A percentile compares a stretch with the other conserved stretches of the same genome.
Evolutionary conservation across 2,888 invertebrate species (phyloP).

Genomic region (Helleia helle): DNA sequence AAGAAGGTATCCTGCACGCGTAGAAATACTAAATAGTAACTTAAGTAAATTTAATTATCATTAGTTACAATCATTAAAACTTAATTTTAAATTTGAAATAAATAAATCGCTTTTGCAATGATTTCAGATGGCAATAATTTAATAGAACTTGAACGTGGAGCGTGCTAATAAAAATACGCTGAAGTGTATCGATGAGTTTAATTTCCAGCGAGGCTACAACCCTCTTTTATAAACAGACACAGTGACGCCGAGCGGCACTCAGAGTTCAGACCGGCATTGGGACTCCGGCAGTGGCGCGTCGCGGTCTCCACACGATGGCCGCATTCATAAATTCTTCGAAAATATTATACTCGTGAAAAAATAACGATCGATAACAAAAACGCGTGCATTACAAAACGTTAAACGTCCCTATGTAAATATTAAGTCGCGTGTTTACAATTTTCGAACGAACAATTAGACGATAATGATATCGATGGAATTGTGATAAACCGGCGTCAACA

Average conservation of each 20-base stretch:
- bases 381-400: constrained; percentile 20
- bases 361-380: constrained; percentile 27
- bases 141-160: no score
- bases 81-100: no score
- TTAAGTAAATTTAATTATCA: no score
- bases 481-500: constrained; percentile 60
- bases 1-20: no score
- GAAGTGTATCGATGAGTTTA: constrained; percentile 1
- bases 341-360: constrained; percentile 19
- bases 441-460: constrained; percentile 28
- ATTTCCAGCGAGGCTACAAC: constrained; percentile 23
- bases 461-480: constrained; percentile 37
- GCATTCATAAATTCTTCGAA: constrained; percentile 26
- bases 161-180: constrained; percentile 1
- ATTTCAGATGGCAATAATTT: no score
- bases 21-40: no score
- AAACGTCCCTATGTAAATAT: constrained; percentile 13
- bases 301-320: constrained; percentile 35
- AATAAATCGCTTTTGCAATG: no score
- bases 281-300: constrained; percentile 50
- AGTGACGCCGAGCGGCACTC: constrained; percentile 49
- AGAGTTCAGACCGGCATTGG: no score
- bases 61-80: no score
- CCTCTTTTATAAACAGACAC: constrained; percentile 51
- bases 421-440: constrained; percentile 17